Evolutionary conservation across 2,113 vertebrate genomes (phyloP), one percentile per base, ranked within the genome.

Genomic region (Crotalus horridus): DNA sequence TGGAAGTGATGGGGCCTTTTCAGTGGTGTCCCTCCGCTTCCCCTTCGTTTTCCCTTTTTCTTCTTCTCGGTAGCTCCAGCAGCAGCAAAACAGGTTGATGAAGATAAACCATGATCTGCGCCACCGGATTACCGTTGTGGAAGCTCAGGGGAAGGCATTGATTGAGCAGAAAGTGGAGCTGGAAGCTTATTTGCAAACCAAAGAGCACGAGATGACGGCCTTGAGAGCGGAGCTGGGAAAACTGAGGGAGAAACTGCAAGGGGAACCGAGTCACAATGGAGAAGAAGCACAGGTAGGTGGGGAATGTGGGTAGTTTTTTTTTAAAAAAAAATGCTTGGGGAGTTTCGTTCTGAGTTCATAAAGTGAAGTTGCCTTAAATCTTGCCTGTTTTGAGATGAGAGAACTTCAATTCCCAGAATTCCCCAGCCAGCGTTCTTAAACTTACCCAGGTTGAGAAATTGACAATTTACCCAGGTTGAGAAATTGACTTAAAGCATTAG

Each of bases 101-200:
- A 99, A 99, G 92, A 99, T 99, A 51, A 99, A 99, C 96, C 99
- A 99, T 0, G 99, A 99, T 96, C 98, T 99, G 61, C 97, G 99
- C 33, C 99, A 99, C 93, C 98, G 98, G 0, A 98, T 99, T 95
- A 98, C 99, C 0, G 98, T 99, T 92, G 98, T 99, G 11, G 99
- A 99, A 94, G 99, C 99, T 0, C 99, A 99, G 94, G 99, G 99
- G 13, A 99, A 99, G 93, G 98, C 98, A 0, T 97, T 99, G 95
- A 99, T 99, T 0, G 99, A 99, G 74, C 99, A 99, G 98, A 99
- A 99, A 97, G 99, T 99, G 93, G 99, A 99, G 94, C 95, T 99
- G 91, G 98, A 99, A 95, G 99, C 99, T 0, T 96, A 98, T 1
- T 97, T 98, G 85, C 99, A 99, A 96, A 97, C 99, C 15, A 98